Conservation (phyloP, 1,140 invertebrate species). For the Zaprionus davidi region DNA sequence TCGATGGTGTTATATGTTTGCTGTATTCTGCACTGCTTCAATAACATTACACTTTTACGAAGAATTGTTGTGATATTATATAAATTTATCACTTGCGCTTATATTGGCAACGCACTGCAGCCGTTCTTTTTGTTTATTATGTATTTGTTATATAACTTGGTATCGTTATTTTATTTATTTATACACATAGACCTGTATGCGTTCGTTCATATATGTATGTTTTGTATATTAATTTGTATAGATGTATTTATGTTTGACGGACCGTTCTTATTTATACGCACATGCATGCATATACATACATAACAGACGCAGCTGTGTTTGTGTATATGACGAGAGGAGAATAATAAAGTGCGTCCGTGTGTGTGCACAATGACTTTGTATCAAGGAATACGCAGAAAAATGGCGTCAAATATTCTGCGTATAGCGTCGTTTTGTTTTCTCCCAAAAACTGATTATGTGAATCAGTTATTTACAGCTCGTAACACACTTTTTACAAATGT, state of each 20-base stretch:
- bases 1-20: slow-evolving; percentile 48
- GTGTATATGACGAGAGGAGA: slow-evolving; percentile 13
- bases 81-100: slow-evolving; percentile 23
- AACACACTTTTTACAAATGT: slow-evolving; percentile 8
- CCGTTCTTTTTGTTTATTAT: slow-evolving; percentile 25
- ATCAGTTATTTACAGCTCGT: slow-evolving; percentile 24
- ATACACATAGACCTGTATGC: not conserved
- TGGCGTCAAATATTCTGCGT: slow-evolving; percentile 44
- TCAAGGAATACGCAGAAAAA: slow-evolving; percentile 50
- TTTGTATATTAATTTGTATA: not conserved
- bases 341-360: slow-evolving; percentile 12
- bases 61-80: slow-evolving; percentile 15
- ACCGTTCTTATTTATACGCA: slow-evolving; percentile 17
- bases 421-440: slow-evolving; percentile 17
- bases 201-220: not conserved
- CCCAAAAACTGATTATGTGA: slow-evolving; percentile 22
- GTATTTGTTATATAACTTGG: slow-evolving; percentile 43
- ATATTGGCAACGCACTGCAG: slow-evolving; percentile 6
- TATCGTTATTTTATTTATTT: slow-evolving; percentile 29
- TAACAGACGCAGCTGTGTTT: slow-evolving; percentile 13
- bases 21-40: slow-evolving; percentile 49
- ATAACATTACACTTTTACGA: slow-evolving; percentile 66
- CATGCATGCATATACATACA: slow-evolving; percentile 18
- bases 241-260: slow-evolving; percentile 4
- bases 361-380: slow-evolving; percentile 32